phyloP scores from a whole-genome alignment of 2,797 vertebrate genomes.

The Babyrousa celebensis region DNA sequence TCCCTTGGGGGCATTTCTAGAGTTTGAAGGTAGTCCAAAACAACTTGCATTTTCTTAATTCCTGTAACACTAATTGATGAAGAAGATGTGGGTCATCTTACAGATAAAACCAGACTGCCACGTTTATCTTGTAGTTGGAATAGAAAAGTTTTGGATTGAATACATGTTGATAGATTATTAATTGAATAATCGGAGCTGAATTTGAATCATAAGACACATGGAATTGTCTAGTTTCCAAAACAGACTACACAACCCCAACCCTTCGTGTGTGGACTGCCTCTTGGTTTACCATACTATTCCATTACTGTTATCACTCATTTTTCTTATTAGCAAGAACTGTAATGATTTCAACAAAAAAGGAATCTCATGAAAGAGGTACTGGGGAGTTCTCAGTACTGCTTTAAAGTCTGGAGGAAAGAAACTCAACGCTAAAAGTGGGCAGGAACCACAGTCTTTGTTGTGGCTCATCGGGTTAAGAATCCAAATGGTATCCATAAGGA shows the following conservation, averaged over 20 bases:
- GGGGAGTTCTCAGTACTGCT: not conserved
- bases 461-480: no score
- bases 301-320: conserved; percentile 8
- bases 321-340: not conserved
- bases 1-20: not conserved
- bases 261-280: not conserved
- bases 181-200: conserved; percentile 37
- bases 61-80: not conserved
- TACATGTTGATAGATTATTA: conserved; percentile 6
- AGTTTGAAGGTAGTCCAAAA: not conserved
- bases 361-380: not conserved
- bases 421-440: not conserved
- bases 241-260: not conserved
- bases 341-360: conserved; percentile 32
- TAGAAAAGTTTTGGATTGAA: conserved; percentile 46
- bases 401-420: conserved; percentile 17
- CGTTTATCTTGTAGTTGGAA: not conserved
- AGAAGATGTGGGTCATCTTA: not conserved
- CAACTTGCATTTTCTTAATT: not conserved
- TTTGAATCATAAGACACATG: not conserved
- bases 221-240: not conserved
- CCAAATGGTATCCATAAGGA: no score
- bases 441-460: not conserved
- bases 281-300: not conserved
- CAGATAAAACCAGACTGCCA: not conserved